These are phyloP conservation scores for Callipepla squamata DNA, from an alignment of 2,113 vertebrate genomes.

Conservation along the genomic window DNA sequence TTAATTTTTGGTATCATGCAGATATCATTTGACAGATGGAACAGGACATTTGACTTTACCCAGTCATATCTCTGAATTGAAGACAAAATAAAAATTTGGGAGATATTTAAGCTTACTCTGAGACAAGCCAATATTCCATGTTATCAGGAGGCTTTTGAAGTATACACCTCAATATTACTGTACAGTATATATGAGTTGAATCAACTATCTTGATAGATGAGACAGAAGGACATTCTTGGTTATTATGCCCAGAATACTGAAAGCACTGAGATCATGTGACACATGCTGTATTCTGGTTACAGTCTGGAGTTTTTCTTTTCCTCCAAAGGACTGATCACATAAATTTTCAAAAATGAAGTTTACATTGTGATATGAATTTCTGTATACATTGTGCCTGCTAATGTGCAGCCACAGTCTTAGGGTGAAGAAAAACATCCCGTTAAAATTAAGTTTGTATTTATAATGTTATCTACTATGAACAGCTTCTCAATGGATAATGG, in stretches of 20 bases:
- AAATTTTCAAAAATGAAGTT: background rate
- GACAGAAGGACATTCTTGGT: background rate
- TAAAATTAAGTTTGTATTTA: background rate
- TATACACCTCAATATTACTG: background rate
- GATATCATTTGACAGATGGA: background rate
- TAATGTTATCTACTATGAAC: background rate
- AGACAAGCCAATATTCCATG: background rate
- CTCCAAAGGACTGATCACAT: background rate
- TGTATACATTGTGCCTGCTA: background rate
- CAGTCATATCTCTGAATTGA: background rate
- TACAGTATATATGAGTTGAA: background rate
- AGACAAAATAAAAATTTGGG: background rate
- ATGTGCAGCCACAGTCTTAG: background rate
- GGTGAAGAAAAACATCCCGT: background rate
- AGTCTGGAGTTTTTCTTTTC: background rate
- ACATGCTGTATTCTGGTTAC: background rate
- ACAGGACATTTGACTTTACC: background rate
- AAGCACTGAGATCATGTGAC: background rate
- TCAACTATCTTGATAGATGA: rapidly evolving
- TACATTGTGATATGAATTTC: background rate
- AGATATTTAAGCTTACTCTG: background rate
- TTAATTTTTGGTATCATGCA: background rate
- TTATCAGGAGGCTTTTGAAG: background rate
- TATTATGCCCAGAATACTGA: background rate
- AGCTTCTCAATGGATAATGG: background rate